These are phyloP conservation scores for Bergia puertoricense DNA, from an alignment of 92 coral and sea anemone species.

Conservation along the genomic window DNA sequence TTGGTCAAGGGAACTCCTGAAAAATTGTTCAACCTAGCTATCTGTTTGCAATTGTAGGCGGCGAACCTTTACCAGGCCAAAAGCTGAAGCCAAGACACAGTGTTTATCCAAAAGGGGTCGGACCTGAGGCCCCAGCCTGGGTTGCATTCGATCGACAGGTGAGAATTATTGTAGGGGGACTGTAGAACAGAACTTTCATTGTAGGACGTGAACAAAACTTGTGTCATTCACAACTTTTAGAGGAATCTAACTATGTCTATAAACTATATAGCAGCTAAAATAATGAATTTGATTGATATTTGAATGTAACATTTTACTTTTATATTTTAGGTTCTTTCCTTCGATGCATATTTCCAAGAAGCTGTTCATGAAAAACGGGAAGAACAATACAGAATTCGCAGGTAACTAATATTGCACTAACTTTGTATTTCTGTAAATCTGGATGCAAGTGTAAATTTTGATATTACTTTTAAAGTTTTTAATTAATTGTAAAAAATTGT, in stretches of 20 bases:
- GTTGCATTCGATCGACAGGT: conserved; percentile 98
- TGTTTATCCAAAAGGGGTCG: conserved; percentile 93
- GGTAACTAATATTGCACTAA: conserved; percentile 38
- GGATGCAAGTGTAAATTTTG: no score
- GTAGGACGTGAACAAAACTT: neutral
- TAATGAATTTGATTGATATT: no score
- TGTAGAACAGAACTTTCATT: neutral
- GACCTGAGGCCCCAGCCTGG: conserved; percentile 99
- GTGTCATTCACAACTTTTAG: neutral
- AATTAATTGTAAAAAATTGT: no score
- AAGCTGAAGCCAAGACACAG: conserved; percentile 84
- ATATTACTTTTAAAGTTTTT: no score
- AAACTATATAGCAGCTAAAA: no score
- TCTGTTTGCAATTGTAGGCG: conserved; percentile 57
- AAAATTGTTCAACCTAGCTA: neutral
- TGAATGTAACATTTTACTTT: neutral
- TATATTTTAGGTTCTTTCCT: conserved; percentile 77
- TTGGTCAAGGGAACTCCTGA: no score
- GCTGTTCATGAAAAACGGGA: conserved; percentile 98
- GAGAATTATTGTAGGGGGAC: neutral
- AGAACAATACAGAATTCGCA: conserved; percentile 95
- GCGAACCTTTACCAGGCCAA: conserved; percentile 92
- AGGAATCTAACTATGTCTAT: no score
- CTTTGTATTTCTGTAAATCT: no score
- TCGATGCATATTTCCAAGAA: conserved; percentile 98